Percentiles rank a stretch among this genome's conserved stretches.
Conservation (phyloP, 2,797 vertebrate genomes). For the Microtus agrestis region DNA sequence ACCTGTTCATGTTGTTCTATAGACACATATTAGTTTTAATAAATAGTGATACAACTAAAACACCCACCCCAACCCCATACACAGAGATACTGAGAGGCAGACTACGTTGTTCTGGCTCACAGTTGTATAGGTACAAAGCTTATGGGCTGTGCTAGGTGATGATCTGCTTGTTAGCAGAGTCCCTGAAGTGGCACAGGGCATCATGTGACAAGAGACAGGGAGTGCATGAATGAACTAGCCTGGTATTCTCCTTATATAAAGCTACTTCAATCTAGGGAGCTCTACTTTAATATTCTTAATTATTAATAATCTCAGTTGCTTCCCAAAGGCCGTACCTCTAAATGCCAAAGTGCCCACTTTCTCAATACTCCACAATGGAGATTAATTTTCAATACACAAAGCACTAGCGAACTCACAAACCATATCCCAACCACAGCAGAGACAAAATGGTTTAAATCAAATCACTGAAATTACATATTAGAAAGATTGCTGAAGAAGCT, state of each 20-base stretch:
- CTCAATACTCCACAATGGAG: neutral
- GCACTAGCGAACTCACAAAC: neutral
- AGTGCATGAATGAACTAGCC: neutral
- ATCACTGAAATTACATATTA: neutral
- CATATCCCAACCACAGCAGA: neutral
- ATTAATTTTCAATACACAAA: neutral
- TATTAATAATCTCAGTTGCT: neutral
- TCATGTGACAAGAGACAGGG: neutral
- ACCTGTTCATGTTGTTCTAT: constrained; percentile 91
- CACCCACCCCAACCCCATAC: no score
- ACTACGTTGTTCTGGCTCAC: neutral
- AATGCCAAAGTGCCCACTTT: neutral
- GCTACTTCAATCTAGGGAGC: neutral
- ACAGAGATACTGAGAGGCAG: neutral
- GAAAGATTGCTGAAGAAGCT: constrained; percentile 28
- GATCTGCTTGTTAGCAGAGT: neutral
- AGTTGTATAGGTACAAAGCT: neutral
- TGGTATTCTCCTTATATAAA: neutral
- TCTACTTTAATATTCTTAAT: neutral
- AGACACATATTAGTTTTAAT: constrained; percentile 93
- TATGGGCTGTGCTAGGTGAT: neutral
- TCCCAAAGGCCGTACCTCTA: neutral
- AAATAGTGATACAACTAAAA: constrained; percentile 95
- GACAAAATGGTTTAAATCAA: constrained; percentile 25
- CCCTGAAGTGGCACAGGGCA: neutral